phyloP scores from a whole-genome alignment of 2,888 invertebrate species.

The Orgyia antiqua region DNA sequence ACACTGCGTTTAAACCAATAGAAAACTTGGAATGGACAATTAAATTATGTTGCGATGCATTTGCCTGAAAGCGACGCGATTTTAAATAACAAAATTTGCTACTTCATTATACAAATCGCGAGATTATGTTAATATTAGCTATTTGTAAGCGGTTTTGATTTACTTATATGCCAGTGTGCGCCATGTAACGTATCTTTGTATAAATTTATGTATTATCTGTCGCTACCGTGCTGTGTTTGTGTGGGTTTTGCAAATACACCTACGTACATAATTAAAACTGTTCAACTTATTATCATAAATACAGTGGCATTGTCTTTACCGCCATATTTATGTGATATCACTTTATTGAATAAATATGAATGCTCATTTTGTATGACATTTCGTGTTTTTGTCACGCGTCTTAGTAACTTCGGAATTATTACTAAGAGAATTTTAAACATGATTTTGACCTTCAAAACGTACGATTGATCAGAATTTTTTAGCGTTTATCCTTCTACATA shows the following conservation, averaged over 20 bases:
- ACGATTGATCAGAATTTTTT: too few relatives aligned
- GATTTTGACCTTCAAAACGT: too few relatives aligned
- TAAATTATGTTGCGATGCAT: conserved; percentile 47
- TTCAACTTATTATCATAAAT: conserved; percentile 44
- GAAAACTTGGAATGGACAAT: conserved; percentile 35
- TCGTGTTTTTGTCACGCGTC: too few relatives aligned
- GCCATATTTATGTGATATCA: conserved; percentile 33
- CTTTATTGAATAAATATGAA: conserved; percentile 32
- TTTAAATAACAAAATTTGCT: conserved; percentile 58
- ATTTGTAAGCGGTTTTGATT: conserved; percentile 71
- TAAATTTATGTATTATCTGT: conserved; percentile 60
- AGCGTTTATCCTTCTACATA: too few relatives aligned
- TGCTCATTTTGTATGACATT: conserved; percentile 16
- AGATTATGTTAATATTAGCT: conserved; percentile 69
- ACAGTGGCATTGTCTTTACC: conserved; percentile 40
- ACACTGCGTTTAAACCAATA: conserved; percentile 33
- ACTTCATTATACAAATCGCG: conserved; percentile 70
- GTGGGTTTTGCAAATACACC: conserved; percentile 59
- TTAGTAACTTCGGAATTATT: too few relatives aligned
- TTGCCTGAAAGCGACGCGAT: conserved; percentile 47
- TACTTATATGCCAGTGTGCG: conserved; percentile 53
- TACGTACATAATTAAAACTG: conserved; percentile 42
- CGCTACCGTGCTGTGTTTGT: conserved; percentile 65
- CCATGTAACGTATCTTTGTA: conserved; percentile 54
- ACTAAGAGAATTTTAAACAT: too few relatives aligned